Conservation (phyloP, 2,797 vertebrate species). For the Distichodus sexfasciatus region DNA sequence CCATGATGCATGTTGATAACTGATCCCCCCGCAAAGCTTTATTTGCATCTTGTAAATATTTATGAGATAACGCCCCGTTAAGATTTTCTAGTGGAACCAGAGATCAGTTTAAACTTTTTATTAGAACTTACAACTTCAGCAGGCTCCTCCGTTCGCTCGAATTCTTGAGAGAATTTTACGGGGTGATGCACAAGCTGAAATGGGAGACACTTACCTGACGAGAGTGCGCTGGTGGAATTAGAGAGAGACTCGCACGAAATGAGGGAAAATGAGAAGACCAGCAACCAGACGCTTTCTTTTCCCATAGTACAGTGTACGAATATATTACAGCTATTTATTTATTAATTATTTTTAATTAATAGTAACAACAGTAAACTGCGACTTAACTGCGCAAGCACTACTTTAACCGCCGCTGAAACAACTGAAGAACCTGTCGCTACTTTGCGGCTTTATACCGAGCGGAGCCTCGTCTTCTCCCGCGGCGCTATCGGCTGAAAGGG, state of each 20-base stretch:
- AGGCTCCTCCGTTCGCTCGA: too few relatives aligned
- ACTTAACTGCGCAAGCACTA: too few relatives aligned
- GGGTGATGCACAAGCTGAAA: too few relatives aligned
- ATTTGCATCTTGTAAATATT: too few relatives aligned
- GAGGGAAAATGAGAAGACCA: constrained; percentile 52
- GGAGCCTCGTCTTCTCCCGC: background rate
- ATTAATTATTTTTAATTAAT: too few relatives aligned
- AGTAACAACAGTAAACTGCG: background rate
- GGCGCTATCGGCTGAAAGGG: constrained; percentile 17
- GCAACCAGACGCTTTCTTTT: constrained; percentile 51
- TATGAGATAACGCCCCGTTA: too few relatives aligned
- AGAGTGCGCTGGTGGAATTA: constrained; percentile 41
- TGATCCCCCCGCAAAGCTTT: too few relatives aligned
- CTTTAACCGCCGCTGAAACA: background rate
- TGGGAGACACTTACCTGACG: constrained; percentile 57
- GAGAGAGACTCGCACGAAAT: constrained; percentile 47
- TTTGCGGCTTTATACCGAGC: constrained; percentile 25
- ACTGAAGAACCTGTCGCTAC: background rate
- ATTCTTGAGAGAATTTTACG: too few relatives aligned
- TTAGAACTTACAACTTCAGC: too few relatives aligned
- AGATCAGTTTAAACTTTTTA: too few relatives aligned
- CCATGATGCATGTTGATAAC: too few relatives aligned
- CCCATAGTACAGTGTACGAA: constrained; percentile 53
- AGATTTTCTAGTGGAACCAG: too few relatives aligned
- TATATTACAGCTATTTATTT: background rate